phyloP scores from a whole-genome alignment of 2,797 vertebrate genomes.

The Onychomys arenicola region DNA sequence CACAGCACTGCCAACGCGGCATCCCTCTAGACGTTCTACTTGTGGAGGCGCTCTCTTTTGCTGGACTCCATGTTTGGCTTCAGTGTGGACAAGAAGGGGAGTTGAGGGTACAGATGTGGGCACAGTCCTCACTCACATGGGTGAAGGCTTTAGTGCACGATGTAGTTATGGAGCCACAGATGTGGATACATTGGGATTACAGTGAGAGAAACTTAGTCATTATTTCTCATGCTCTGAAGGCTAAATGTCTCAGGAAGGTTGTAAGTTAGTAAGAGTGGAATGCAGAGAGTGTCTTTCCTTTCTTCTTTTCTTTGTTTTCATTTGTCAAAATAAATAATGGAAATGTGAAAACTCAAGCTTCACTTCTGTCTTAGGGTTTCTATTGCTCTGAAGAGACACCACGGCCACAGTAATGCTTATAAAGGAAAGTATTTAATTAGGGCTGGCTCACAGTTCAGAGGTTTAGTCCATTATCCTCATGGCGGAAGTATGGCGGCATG shows the following conservation, averaged over 20 bases:
- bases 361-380: neutral
- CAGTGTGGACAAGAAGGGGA: slow-evolving; percentile 6
- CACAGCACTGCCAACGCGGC: neutral
- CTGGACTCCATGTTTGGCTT: neutral
- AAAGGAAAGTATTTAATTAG: neutral
- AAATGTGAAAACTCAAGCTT: slow-evolving; percentile 32
- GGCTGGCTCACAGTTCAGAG: neutral
- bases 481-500: neutral
- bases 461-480: neutral
- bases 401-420: neutral
- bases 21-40: neutral
- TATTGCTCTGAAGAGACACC: neutral
- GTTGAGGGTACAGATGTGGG: neutral
- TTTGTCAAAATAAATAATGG: slow-evolving; percentile 42
- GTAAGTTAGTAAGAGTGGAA: neutral
- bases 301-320: neutral
- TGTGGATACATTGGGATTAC: neutral
- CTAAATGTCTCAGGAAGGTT: neutral
- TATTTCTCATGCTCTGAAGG: neutral
- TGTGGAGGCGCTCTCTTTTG: neutral
- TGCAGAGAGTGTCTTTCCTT: neutral
- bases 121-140: neutral
- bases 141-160: neutral
- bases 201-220: neutral
- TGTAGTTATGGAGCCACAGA: neutral